Percentiles rank a stretch among this genome's conserved stretches.
phyloP scores from a whole-genome alignment of 2,113 vertebrate species.

The Sturnira hondurensis region DNA sequence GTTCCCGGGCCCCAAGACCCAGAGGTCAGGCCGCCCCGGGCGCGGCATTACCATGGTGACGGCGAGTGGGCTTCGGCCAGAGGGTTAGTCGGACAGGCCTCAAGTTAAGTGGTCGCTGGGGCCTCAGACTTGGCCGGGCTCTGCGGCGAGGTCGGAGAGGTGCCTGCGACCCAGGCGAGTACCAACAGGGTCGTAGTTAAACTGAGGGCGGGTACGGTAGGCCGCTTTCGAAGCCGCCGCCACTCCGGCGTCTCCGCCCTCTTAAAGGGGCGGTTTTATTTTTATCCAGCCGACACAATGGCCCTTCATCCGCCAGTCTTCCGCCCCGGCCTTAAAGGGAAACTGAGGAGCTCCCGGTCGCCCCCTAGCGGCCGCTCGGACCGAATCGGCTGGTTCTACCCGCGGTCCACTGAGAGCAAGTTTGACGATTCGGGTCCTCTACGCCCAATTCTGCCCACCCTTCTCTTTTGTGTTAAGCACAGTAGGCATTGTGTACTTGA shows the following conservation, averaged over 20 bases:
- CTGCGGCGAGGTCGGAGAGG: neutral
- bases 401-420: neutral
- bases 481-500: neutral
- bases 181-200: neutral
- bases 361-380: neutral
- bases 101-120: neutral
- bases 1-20: neutral
- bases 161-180: neutral
- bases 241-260: slow-evolving; percentile 45
- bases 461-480: neutral
- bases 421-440: neutral
- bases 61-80: neutral
- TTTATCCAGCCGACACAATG: slow-evolving; percentile 57
- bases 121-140: neutral
- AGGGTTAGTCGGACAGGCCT: neutral
- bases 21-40: neutral
- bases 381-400: neutral
- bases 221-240: slow-evolving; percentile 62
- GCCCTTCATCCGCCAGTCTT: neutral
- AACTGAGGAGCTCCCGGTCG: neutral
- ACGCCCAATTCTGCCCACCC: neutral
- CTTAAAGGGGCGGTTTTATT: slow-evolving; percentile 58
- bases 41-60: slow-evolving; percentile 72
- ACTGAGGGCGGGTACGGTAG: neutral
- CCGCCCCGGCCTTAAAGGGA: slow-evolving; percentile 64